Percentiles rank a stretch among this genome's conserved stretches.
Conservation (phyloP, 2,113 vertebrate species). For the Myrmecophaga tridactyla region DNA sequence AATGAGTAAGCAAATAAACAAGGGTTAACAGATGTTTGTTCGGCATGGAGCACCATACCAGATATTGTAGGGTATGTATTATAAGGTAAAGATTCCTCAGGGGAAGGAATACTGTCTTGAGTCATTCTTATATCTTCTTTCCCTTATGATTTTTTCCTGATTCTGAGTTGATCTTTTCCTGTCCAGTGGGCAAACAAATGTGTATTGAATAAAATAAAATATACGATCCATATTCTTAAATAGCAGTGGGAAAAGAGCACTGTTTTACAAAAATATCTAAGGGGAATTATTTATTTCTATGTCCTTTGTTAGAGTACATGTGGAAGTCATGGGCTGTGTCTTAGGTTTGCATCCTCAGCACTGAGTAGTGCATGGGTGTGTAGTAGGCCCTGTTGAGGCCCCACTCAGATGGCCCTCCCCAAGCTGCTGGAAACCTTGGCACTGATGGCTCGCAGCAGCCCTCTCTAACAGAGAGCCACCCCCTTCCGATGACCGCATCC, state of each 20-base stretch:
- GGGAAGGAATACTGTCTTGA: not conserved
- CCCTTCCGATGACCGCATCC: not conserved
- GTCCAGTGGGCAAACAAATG: not conserved
- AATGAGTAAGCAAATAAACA: not conserved
- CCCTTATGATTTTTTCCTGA: not conserved
- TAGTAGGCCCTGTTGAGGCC: not conserved
- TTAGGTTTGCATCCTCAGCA: not conserved
- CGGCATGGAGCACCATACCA: not conserved
- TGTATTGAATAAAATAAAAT: conserved; percentile 11
- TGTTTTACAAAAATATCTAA: not conserved
- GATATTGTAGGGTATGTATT: too few relatives aligned
- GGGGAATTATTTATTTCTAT: not conserved
- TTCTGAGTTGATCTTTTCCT: not conserved
- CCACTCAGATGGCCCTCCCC: too few relatives aligned
- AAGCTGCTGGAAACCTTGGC: not conserved
- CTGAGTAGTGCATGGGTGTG: not conserved
- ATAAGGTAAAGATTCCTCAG: not conserved
- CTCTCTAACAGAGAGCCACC: not conserved
- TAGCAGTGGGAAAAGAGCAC: not conserved
- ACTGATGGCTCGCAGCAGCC: not conserved
- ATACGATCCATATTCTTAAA: not conserved
- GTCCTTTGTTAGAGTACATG: not conserved
- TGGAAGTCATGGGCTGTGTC: not conserved
- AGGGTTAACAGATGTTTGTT: not conserved
- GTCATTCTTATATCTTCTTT: not conserved